Base-by-base conservation (phyloP, 2,888 invertebrate genomes). In the Synergus japonicus region DNA sequence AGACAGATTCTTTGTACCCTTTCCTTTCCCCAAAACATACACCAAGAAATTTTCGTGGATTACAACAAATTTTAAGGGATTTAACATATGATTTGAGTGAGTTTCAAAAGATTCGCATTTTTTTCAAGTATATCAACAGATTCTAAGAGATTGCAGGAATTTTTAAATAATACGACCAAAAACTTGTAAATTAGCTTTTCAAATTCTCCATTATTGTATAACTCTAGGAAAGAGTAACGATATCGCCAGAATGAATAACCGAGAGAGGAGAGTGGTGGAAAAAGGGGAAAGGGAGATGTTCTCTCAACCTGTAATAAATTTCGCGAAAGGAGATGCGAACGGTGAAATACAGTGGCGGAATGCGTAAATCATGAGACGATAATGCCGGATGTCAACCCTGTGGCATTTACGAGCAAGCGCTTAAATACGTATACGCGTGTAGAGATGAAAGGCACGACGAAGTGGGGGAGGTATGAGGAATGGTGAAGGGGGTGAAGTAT, bases 311-410 rank as follows among this genome's bases (percentile, higher is more conserved):
- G 87, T 85, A 87, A 89, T 89, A 90, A 89, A 89, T 90, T 89
- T 88, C 81, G 82, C 85, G 87, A 88, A 89, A 89, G 88, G 87
- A 89, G 89, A 89, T 88, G 88, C 88, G 87, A 89, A 87, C 86
- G 88, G 85, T 88, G 87, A 89, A 88, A 89, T 89, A 89, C 88
- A 89, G 87, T 88, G 83, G 88, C 85, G 87, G 85, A 84, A 86
- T 86, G 83, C 87, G 88, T 90, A 90, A 90, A 90, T 90, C 90
- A 89, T 86, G 83, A 85, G 83, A 88, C 89, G 89, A 90, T 90
- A 90, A 90, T 88, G 89, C 89, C 88, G 90, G 89, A 89, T 88
- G 89, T 88, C 89, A 87, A 87, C 81, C 85, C 85, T 85, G 84
- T 85, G 54, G 87, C 89, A 88, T 90, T 90, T 87, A 88, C 88